phyloP scores from a whole-genome alignment of 92 coral and sea anemone genomes.

The Bergia sp. region DNA sequence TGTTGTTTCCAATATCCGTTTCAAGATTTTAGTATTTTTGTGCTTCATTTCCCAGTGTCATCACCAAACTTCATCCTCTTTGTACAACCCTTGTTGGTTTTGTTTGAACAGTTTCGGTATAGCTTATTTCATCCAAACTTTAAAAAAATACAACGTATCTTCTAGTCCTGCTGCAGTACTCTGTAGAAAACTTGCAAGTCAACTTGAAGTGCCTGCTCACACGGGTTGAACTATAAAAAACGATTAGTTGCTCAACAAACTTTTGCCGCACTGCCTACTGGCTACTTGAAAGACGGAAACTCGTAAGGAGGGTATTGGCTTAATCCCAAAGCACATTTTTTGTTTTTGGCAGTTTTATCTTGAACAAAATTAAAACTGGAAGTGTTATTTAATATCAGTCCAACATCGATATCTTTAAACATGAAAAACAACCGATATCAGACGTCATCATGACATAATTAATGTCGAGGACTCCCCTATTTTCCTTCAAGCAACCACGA shows the following conservation, averaged over 20 bases:
- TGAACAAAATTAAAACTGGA: constrained; percentile 5
- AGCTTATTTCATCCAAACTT: background rate
- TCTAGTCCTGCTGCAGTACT: background rate
- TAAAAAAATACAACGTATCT: background rate
- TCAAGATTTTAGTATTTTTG: background rate
- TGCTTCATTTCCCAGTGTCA: background rate
- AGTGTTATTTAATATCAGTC: constrained; percentile 2
- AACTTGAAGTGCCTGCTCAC: background rate
- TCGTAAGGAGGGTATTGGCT: constrained; percentile 19
- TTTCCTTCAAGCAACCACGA: background rate
- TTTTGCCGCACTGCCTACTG: background rate
- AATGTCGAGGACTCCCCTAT: background rate
- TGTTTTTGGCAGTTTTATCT: constrained; percentile 17
- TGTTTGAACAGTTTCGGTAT: background rate
- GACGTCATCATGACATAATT: constrained; percentile 21
- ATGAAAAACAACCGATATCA: background rate
- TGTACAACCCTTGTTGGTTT: background rate
- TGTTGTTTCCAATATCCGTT: constrained; percentile 16
- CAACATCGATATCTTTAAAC: background rate
- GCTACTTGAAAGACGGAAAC: constrained; percentile 32
- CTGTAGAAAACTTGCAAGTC: background rate
- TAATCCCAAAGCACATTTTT: background rate
- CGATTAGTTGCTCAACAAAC: background rate
- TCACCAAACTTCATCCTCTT: background rate
- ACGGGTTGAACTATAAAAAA: background rate